Evolutionary conservation across 2,113 vertebrate genomes (phyloP).

Genomic region (Dasypus novemcinctus): DNA sequence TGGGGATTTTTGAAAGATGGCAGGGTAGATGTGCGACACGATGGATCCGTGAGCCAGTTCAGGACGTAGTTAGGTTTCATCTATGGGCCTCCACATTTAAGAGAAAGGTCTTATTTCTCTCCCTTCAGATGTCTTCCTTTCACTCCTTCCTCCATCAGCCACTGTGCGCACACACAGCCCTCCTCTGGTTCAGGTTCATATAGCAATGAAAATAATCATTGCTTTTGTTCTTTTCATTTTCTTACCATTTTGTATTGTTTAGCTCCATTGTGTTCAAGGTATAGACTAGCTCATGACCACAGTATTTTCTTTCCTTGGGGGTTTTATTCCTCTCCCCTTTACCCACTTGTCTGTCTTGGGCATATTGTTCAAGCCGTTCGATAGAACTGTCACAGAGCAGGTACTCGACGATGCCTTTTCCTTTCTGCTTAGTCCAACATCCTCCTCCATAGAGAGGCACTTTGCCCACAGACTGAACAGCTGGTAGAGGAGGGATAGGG

Average conservation of each 20-base stretch:
- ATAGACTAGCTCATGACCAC: background rate
- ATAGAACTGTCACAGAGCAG: fast-evolving
- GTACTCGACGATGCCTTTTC: background rate
- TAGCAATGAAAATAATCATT: background rate
- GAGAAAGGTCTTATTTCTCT: background rate
- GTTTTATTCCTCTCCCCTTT: background rate
- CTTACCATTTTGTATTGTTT: background rate
- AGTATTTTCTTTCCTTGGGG: background rate
- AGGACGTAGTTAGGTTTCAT: fast-evolving
- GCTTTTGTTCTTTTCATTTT: background rate
- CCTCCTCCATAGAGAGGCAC: background rate
- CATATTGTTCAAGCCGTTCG: fast-evolving
- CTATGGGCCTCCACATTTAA: no score
- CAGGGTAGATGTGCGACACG: fast-evolving
- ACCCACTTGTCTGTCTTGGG: background rate
- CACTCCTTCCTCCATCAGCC: fast-evolving
- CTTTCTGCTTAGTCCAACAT: background rate
- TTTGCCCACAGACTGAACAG: background rate
- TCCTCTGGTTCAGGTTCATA: no score
- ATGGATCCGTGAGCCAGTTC: fast-evolving
- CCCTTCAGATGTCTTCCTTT: background rate
- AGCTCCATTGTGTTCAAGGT: background rate
- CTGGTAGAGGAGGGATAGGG: background rate
- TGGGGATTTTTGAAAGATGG: background rate
- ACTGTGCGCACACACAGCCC: fast-evolving